phyloP scores from a whole-genome alignment of 2,113 vertebrate species.

The Rhabdornis inornatus region DNA sequence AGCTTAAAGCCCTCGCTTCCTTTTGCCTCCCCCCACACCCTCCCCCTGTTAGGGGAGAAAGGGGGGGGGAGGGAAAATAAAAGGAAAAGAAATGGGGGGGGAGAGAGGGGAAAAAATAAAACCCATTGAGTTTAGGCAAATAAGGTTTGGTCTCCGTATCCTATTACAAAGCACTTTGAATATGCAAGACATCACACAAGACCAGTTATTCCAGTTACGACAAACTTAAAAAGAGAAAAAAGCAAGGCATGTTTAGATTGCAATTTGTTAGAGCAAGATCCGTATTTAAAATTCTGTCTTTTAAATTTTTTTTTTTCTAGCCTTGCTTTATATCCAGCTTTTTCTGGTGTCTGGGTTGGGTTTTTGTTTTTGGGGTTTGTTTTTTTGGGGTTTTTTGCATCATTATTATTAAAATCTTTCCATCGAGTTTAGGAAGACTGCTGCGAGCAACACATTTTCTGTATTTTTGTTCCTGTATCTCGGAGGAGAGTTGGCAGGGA shows the following conservation, averaged over 20 bases:
- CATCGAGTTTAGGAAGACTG: conserved; percentile 64
- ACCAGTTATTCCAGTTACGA: conserved; percentile 92
- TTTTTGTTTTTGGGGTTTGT: not conserved
- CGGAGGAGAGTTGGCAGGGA: conserved; percentile 81
- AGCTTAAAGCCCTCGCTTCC: conserved; percentile 51
- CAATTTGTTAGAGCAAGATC: conserved; percentile 81
- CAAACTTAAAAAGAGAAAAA: conserved; percentile 74
- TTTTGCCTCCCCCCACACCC: not conserved
- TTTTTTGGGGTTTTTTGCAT: not conserved
- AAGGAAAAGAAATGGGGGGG: conserved; percentile 27
- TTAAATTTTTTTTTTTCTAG: conserved; percentile 39
- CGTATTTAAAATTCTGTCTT: conserved; percentile 68
- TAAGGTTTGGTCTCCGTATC: conserved; percentile 83
- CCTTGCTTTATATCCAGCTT: conserved; percentile 20
- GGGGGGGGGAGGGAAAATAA: not conserved
- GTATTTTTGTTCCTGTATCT: conserved; percentile 75
- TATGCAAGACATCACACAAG: conserved; percentile 84
- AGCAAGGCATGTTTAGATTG: conserved; percentile 76
- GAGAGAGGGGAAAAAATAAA: conserved; percentile 52
- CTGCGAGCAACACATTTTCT: conserved; percentile 75
- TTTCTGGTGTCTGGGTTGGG: conserved; percentile 20
- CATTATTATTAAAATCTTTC: conserved; percentile 69
- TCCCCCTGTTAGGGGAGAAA: not conserved
- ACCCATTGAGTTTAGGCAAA: conserved; percentile 81
- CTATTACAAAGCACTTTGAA: conserved; percentile 87